Evolutionary conservation across 2,888 invertebrate genomes (phyloP).

Genomic region (Tanytarsus gracilentus): DNA sequence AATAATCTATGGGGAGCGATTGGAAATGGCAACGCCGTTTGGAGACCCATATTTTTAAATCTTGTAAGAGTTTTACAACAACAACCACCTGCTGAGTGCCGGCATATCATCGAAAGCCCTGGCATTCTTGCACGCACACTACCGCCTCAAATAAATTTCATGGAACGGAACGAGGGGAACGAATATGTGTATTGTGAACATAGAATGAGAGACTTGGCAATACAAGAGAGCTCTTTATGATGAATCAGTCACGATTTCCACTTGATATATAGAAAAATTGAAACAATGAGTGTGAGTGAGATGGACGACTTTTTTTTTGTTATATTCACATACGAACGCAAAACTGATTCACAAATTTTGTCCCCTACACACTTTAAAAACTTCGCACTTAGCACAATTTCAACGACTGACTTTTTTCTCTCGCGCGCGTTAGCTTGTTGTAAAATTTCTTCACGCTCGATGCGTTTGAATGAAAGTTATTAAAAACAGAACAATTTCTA

Average conservation of each 20-base stretch:
- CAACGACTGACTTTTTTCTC: not conserved
- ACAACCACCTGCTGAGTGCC: too few species aligned
- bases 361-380: not conserved
- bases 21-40: too few species aligned
- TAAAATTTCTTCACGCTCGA: not conserved
- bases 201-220: not conserved
- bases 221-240: slow-evolving; percentile 14
- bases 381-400: too few species aligned
- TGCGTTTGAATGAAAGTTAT: not conserved
- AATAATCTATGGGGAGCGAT: too few species aligned
- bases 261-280: not conserved
- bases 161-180: slow-evolving; percentile 16
- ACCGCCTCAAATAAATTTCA: not conserved
- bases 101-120: not conserved
- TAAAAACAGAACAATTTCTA: not conserved
- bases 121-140: slow-evolving; percentile 28
- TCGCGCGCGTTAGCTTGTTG: not conserved
- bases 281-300: not conserved
- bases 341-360: not conserved
- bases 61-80: too few species aligned
- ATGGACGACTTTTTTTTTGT: not conserved
- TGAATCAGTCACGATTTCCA: slow-evolving; percentile 27
- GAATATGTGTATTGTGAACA: slow-evolving; percentile 19
- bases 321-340: slow-evolving; percentile 18
- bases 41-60: too few species aligned